Evolutionary conservation across 2,113 vertebrate species (phyloP).

Genomic region (Chaenogobius annularis): DNA sequence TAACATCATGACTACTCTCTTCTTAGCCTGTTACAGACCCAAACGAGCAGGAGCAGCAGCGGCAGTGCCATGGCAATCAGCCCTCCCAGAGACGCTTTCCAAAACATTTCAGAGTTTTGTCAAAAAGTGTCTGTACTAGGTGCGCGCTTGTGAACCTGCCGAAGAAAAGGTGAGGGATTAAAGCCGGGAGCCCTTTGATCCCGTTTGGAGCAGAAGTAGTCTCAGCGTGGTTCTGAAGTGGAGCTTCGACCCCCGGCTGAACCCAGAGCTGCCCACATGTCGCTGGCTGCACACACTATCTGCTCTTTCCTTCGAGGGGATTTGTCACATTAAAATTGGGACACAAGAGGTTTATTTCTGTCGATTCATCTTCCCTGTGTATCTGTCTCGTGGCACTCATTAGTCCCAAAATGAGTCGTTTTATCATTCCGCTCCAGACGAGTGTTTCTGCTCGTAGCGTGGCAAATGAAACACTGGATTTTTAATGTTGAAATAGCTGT

Average conservation of each 20-base stretch:
- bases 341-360: slow-evolving; percentile 46
- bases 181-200: slow-evolving; percentile 20
- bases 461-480: slow-evolving; percentile 5
- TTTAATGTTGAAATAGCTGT: slow-evolving; percentile 17
- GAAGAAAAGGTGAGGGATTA: slow-evolving; percentile 15
- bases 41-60: slow-evolving; percentile 17
- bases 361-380: slow-evolving; percentile 15
- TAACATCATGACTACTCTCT: too few relatives aligned
- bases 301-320: slow-evolving; percentile 27
- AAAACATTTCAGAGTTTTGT: slow-evolving; percentile 11
- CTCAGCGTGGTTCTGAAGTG: slow-evolving; percentile 22
- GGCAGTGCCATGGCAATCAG: slow-evolving; percentile 43
- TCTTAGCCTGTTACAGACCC: too few relatives aligned
- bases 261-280: slow-evolving; percentile 42
- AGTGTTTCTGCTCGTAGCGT: slow-evolving; percentile 15
- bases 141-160: slow-evolving; percentile 19
- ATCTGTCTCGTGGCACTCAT: slow-evolving; percentile 21
- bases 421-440: slow-evolving; percentile 16
- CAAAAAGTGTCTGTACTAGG: slow-evolving; percentile 2
- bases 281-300: slow-evolving; percentile 11
- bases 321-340: slow-evolving; percentile 29
- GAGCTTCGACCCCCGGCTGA: slow-evolving; percentile 32
- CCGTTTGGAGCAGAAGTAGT: slow-evolving; percentile 6
- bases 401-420: slow-evolving; percentile 18
- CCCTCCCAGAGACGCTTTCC: slow-evolving; percentile 33